Percentiles rank a stretch among this genome's conserved stretches.
Conservation (phyloP, 2,113 vertebrate species). For the Octodon degus region DNA sequence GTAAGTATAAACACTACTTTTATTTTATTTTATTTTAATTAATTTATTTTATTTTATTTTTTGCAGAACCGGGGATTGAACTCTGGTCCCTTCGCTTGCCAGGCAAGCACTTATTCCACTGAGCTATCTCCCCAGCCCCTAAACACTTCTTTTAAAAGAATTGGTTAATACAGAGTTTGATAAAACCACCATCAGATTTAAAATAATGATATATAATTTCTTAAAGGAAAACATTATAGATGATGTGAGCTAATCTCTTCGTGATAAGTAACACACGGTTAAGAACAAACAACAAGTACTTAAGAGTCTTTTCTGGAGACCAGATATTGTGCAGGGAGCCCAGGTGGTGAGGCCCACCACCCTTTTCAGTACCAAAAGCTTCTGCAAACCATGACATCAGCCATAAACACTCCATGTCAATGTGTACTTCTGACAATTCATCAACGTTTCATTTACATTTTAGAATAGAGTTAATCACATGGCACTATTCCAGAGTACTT, state of each 20-base stretch:
- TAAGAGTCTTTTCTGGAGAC: background rate
- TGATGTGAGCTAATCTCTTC: slow-evolving; percentile 41
- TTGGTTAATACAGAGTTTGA: slow-evolving; percentile 73
- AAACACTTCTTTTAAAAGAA: slow-evolving; percentile 9
- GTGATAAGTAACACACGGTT: background rate
- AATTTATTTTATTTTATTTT: no score
- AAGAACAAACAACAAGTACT: background rate
- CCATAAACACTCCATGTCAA: background rate
- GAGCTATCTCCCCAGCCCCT: no score
- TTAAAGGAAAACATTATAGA: slow-evolving; percentile 67
- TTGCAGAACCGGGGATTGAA: no score
- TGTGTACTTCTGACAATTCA: background rate
- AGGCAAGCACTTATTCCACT: no score
- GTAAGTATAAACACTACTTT: slow-evolving; percentile 64
- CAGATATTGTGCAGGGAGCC: background rate
- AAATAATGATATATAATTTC: slow-evolving; percentile 70
- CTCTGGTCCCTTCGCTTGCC: no score
- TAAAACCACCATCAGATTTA: slow-evolving; percentile 69
- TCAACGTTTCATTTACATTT: slow-evolving; percentile 21
- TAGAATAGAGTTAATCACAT: background rate
- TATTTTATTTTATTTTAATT: no score
- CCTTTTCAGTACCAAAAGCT: background rate
- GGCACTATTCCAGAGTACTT: slow-evolving; percentile 24
- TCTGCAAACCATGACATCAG: background rate
- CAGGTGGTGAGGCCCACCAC: background rate